Evolutionary conservation across 2,797 vertebrate species (phyloP).

Genomic region (Strix occidentalis): DNA sequence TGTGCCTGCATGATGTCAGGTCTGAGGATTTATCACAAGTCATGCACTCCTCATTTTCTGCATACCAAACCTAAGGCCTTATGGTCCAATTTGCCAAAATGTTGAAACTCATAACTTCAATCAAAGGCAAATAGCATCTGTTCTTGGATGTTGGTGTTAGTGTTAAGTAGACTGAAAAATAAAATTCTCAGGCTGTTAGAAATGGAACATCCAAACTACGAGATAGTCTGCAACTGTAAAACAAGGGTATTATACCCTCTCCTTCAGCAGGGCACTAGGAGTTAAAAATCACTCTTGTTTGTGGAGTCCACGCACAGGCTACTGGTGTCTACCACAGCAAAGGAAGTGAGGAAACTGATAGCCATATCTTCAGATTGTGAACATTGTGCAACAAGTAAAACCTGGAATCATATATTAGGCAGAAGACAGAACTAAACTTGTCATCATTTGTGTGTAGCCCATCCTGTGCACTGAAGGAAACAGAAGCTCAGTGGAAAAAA

Average conservation of each 20-base stretch:
- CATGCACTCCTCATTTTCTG: background rate
- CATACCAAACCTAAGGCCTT: background rate
- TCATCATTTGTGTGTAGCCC: background rate
- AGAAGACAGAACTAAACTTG: background rate
- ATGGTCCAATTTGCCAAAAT: background rate
- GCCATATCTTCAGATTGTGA: background rate
- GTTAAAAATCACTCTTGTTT: background rate
- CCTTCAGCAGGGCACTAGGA: background rate
- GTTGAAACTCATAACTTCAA: background rate
- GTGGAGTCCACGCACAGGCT: background rate
- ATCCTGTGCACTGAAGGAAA: background rate
- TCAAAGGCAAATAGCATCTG: background rate
- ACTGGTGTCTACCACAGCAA: background rate
- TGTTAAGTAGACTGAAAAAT: background rate
- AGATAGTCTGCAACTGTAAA: background rate
- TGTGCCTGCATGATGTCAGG: background rate
- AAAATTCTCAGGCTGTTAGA: background rate
- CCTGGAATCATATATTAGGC: background rate
- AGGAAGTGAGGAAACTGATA: conserved; percentile 15
- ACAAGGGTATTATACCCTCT: background rate
- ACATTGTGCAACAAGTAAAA: background rate
- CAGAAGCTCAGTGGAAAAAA: background rate
- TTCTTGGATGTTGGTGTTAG: background rate
- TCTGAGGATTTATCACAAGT: background rate
- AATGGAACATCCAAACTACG: background rate